These are phyloP conservation scores for Anguilla marmorata DNA, from an alignment of 2,797 vertebrate species.

Conservation along the genomic window DNA sequence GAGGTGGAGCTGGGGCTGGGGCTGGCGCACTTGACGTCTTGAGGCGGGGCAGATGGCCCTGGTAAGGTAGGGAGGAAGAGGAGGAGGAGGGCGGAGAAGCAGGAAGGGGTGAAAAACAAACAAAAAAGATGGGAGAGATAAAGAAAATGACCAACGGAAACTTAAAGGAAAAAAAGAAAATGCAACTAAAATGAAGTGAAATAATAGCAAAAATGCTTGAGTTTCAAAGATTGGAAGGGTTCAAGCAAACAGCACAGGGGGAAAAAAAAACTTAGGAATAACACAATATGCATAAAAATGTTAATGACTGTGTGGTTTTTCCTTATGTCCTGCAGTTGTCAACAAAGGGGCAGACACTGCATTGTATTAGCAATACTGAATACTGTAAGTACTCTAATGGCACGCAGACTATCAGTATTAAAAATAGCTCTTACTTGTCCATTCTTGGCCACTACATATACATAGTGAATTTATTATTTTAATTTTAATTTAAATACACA, in stretches of 20 bases:
- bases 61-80: conserved; percentile 68
- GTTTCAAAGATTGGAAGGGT: neutral
- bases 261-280: conserved; percentile 42
- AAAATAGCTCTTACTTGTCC: conserved; percentile 54
- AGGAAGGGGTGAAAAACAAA: conserved; percentile 73
- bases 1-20: conserved; percentile 87
- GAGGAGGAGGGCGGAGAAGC: conserved; percentile 45
- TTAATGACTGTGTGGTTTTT: conserved; percentile 45
- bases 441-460: conserved; percentile 43
- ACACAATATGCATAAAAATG: conserved; percentile 56
- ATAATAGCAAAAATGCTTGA: conserved; percentile 52
- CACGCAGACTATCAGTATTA: conserved; percentile 59
- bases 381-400: conserved; percentile 61
- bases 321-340: neutral
- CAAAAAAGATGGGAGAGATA: conserved; percentile 67
- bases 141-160: conserved; percentile 55
- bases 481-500: too few species aligned
- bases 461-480: conserved; percentile 49
- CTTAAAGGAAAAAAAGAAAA: conserved; percentile 53
- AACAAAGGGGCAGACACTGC: conserved; percentile 3
- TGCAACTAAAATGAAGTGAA: conserved; percentile 48
- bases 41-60: conserved; percentile 91
- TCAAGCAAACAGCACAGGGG: conserved; percentile 56
- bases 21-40: conserved; percentile 87
- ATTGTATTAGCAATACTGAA: conserved; percentile 19